Percentiles rank a stretch among this genome's conserved stretches.
These are phyloP conservation scores for Chrysolina haemoptera DNA, from an alignment of 2,888 invertebrate genomes.

Conservation along the genomic window DNA sequence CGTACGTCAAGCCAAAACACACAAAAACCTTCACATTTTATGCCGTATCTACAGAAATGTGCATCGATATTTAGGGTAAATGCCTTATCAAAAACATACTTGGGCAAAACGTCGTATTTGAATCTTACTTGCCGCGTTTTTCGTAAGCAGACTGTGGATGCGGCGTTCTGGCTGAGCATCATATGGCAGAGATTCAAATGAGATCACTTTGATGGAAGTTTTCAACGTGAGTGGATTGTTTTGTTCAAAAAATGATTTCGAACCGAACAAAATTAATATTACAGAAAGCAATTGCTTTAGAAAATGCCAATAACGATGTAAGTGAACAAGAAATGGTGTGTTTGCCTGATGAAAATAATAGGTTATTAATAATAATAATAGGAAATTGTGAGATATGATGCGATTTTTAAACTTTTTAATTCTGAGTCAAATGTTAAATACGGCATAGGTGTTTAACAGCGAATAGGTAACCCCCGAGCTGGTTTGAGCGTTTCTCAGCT, in stretches of 20 bases:
- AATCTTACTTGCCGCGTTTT: too few relatives aligned
- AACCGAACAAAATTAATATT: neutral
- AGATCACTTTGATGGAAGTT: neutral
- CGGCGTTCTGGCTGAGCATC: conserved; percentile 12
- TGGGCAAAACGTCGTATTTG: conserved; percentile 11
- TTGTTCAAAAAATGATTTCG: neutral
- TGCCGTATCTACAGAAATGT: too few relatives aligned
- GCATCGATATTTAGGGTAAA: too few relatives aligned
- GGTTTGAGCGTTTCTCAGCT: too few relatives aligned
- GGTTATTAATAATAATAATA: too few relatives aligned
- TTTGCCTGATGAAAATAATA: too few relatives aligned
- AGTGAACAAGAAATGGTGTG: neutral
- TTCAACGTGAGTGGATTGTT: neutral
- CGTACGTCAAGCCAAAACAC: neutral
- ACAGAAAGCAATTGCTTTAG: too few relatives aligned
- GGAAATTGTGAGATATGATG: too few relatives aligned
- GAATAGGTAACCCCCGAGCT: too few relatives aligned
- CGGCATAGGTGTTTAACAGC: too few relatives aligned
- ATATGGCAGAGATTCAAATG: neutral
- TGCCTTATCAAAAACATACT: neutral
- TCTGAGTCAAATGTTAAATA: too few relatives aligned
- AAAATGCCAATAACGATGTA: neutral
- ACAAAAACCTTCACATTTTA: neutral
- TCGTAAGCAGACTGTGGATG: neutral
- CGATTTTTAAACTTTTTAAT: too few relatives aligned